These are phyloP conservation scores for Salvelinus namaycush DNA, from an alignment of 2,113 vertebrate species.

Conservation along the genomic window DNA sequence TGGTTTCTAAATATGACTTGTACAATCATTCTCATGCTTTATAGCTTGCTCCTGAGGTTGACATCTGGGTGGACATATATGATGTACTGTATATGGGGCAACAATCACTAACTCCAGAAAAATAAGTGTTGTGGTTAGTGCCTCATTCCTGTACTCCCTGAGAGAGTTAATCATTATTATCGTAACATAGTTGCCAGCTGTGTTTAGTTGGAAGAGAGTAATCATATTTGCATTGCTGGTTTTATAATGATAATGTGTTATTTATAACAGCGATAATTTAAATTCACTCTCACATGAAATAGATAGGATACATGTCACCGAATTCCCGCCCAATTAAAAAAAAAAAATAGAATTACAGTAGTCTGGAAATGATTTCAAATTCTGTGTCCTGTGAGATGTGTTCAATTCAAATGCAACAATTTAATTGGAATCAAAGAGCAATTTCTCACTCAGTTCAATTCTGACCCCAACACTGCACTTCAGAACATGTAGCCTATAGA, in stretches of 20 bases:
- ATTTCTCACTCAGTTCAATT: too few species aligned
- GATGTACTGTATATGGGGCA: constrained; percentile 53
- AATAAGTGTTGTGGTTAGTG: constrained; percentile 31
- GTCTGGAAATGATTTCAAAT: too few species aligned
- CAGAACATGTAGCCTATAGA: too few species aligned
- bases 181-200: constrained; percentile 68
- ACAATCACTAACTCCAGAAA: constrained; percentile 62
- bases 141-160: constrained; percentile 59
- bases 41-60: constrained; percentile 39
- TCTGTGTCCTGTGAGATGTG: too few species aligned
- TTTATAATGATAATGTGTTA: constrained; percentile 61
- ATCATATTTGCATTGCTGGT: constrained; percentile 50
- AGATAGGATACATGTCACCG: not conserved
- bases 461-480: too few species aligned
- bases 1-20: constrained; percentile 66
- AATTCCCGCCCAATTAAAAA: too few species aligned
- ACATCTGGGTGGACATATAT: constrained; percentile 64
- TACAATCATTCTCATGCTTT: constrained; percentile 61
- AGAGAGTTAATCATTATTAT: constrained; percentile 70
- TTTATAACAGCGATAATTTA: constrained; percentile 61
- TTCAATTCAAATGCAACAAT: too few species aligned
- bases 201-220: constrained; percentile 63
- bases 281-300: constrained; percentile 54
- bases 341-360: too few species aligned
- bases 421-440: too few species aligned